Percentiles rank a stretch among this genome's conserved stretches.
Evolutionary conservation across 1,140 invertebrate species (phyloP).

Genomic region (Polypedilum pembai): DNA sequence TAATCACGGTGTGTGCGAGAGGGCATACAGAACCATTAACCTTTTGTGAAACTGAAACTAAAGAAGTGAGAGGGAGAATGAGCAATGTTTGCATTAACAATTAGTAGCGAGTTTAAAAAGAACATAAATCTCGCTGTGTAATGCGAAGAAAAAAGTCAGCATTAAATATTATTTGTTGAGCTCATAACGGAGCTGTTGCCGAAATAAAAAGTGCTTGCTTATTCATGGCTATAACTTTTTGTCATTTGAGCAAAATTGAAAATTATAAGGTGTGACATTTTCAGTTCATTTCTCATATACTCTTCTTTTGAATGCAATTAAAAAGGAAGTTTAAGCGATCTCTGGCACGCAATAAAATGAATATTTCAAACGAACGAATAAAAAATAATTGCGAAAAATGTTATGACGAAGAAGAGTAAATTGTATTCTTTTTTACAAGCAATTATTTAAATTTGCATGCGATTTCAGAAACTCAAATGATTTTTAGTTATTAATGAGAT

Average conservation of each 20-base stretch:
- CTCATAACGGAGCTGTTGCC: background rate
- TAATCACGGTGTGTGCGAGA: background rate
- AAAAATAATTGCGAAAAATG: background rate
- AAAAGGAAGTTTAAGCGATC: background rate
- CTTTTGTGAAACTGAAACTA: background rate
- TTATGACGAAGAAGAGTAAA: background rate
- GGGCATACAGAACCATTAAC: slow-evolving; percentile 10
- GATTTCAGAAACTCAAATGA: background rate
- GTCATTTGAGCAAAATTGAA: slow-evolving; percentile 9
- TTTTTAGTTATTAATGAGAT: background rate
- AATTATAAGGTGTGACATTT: slow-evolving; percentile 13
- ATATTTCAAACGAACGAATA: background rate
- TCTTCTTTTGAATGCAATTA: background rate
- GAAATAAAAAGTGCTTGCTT: background rate
- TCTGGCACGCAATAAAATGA: background rate
- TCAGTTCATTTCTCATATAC: background rate
- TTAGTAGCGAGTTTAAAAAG: background rate
- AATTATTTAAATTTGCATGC: background rate
- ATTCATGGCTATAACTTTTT: background rate
- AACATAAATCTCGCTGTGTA: slow-evolving; percentile 1
- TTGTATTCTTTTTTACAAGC: background rate
- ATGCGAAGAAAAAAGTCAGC: background rate
- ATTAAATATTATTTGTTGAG: background rate
- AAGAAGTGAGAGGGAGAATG: too few species aligned
- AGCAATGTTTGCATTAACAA: slow-evolving; percentile 12